A percentile compares a stretch with the other conserved stretches of the same genome.
Evolutionary conservation across 2,888 invertebrate genomes (phyloP).

Genomic region (Orthosia gracilis): DNA sequence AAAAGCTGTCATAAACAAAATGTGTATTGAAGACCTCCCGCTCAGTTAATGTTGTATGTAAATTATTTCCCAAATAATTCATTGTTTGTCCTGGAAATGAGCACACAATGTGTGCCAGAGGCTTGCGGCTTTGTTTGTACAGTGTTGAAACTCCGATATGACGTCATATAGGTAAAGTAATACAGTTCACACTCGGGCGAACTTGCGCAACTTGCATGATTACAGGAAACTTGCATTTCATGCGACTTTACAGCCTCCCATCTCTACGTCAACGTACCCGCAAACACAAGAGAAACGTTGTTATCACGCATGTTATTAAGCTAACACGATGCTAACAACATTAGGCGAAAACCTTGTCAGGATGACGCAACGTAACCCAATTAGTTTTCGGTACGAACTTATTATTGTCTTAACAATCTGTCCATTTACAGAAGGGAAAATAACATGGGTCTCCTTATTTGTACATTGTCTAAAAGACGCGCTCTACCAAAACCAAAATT

Average conservation of each 20-base stretch:
- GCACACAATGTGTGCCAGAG: constrained; percentile 79
- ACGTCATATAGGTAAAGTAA: constrained; percentile 77
- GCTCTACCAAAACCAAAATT: constrained; percentile 39
- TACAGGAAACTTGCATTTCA: constrained; percentile 63
- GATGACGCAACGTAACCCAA: constrained; percentile 60
- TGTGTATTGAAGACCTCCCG: constrained; percentile 64
- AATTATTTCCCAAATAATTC: constrained; percentile 75
- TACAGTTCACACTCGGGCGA: constrained; percentile 68
- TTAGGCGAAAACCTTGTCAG: constrained; percentile 59
- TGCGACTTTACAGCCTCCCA: constrained; percentile 51
- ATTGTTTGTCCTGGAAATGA: constrained; percentile 83
- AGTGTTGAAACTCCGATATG: constrained; percentile 83
- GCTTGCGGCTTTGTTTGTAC: constrained; percentile 82
- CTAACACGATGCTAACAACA: constrained; percentile 46
- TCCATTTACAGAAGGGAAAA: constrained; percentile 53
- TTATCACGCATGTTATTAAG: constrained; percentile 47
- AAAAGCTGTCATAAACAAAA: constrained; percentile 54
- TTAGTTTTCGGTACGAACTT: constrained; percentile 52
- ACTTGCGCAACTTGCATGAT: constrained; percentile 74
- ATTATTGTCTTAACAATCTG: constrained; percentile 56
- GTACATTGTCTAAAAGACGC: constrained; percentile 44
- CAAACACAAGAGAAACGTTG: constrained; percentile 47
- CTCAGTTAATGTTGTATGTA: constrained; percentile 67
- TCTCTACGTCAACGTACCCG: constrained; percentile 24
- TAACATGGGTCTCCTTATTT: constrained; percentile 48